Conservation (phyloP, 2,888 invertebrate species). For the Helobdella robusta region DNA sequence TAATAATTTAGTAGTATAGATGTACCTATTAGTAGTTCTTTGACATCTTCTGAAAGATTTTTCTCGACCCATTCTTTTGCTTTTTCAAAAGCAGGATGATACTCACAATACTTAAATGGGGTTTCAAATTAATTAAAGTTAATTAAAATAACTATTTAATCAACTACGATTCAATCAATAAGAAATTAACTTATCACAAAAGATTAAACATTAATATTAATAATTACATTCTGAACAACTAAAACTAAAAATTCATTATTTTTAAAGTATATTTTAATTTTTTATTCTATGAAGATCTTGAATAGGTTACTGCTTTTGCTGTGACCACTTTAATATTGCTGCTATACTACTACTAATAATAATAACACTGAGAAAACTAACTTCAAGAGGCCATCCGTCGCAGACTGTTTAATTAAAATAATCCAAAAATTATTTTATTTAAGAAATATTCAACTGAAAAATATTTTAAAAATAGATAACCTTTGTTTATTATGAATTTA, state of each 20-base stretch:
- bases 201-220: not conserved
- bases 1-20: too few species aligned
- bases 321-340: too few species aligned
- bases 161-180: not conserved
- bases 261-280: too few species aligned
- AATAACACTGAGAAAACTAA: conserved; percentile 21
- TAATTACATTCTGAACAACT: too few species aligned
- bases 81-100: conserved; percentile 91
- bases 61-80: conserved; percentile 93
- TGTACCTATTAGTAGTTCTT: conserved; percentile 44
- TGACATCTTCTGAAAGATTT: conserved; percentile 83
- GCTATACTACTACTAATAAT: too few species aligned
- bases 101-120: conserved; percentile 76
- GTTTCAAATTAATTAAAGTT: not conserved
- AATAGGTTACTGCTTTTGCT: too few species aligned
- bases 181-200: not conserved
- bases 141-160: conserved; percentile 1
- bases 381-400: conserved; percentile 36
- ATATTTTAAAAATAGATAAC: conserved; percentile 6
- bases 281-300: too few species aligned
- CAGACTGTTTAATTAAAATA: conserved; percentile 32
- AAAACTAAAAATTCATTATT: too few species aligned
- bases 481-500: too few species aligned
- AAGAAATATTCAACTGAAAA: conserved; percentile 12
- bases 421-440: conserved; percentile 9